Evolutionary conservation across 2,888 invertebrate genomes (phyloP), one percentile per base, ranked within the genome.

Genomic region (Drosophila flavopinicola): DNA sequence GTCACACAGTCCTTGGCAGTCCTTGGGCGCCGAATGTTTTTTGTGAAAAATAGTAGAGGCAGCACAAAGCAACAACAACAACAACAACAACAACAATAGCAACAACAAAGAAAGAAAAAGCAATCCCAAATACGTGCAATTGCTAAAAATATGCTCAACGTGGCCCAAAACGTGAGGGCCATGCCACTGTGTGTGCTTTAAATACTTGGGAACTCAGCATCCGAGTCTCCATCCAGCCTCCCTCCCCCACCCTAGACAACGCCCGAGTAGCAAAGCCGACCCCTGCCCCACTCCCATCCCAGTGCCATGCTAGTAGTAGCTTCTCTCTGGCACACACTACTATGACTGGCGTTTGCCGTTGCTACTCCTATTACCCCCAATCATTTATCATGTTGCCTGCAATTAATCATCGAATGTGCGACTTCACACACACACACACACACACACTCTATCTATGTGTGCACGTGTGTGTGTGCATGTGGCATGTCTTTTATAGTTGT

Each of bases 331-430:
- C 35, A 41, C 37, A 39, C 35, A 41, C 37, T 53, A 48, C 44
- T 51, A 35, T 59, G 59, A 42, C 53, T 54, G 37, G 64, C 70
- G 57, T 64, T 63, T 61, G 78, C 70, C 64, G 65, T 58, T 67
- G 63, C 75, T 82, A 75, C 80, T 79, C 63, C 80, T 80, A 75
- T 85, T 84, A 80, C 83, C 76, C 85, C 75, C 76, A 77, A 80
- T 80, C 88, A 88, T 88, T 88, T 88, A 88, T 88, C 89, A 88
- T 85, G 82, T 83, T 84, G 83, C 68, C 85, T 85, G 85, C 85
- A 88, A 88, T 88, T 88, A 89, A 89, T 88, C 89, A 88, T 89
- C 83, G 78, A 77, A 85, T 69, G 72, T 75, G 71, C 52, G 64
- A 59, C 42, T 63, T 64, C 56, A 59, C 63, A 64, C 60, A 59